These are phyloP conservation scores for Nilaparvata lugens DNA, from an alignment of 1,140 invertebrate species.

Conservation along the genomic window DNA sequence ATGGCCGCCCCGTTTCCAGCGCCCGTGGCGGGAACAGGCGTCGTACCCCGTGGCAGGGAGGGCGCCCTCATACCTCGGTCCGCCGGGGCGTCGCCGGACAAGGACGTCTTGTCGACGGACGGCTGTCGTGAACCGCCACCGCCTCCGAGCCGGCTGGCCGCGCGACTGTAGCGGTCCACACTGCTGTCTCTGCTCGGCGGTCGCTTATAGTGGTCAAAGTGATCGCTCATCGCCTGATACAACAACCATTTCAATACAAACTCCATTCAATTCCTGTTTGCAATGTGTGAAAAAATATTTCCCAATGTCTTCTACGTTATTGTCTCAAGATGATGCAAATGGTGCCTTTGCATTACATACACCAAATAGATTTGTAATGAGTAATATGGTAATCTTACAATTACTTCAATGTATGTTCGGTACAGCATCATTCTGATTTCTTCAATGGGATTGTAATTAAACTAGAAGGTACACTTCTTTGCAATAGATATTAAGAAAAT, in stretches of 20 bases:
- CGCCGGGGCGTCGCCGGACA: conserved; percentile 2
- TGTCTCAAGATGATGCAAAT: too few relatives aligned
- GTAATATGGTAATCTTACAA: too few relatives aligned
- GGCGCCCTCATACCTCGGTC: conserved; percentile 14
- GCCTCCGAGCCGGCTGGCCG: conserved; percentile 41
- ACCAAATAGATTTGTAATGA: too few relatives aligned
- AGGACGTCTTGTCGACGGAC: conserved; percentile 50
- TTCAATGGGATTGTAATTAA: too few relatives aligned
- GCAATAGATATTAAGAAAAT: too few relatives aligned
- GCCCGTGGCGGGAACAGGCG: conserved; percentile 34
- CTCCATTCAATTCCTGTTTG: too few relatives aligned
- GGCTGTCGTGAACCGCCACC: conserved; percentile 51
- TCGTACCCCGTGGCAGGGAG: conserved; percentile 29
- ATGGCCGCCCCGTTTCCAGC: conserved; percentile 30
- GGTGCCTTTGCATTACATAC: too few relatives aligned
- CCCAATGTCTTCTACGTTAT: too few relatives aligned
- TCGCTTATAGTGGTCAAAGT: conserved; percentile 87
- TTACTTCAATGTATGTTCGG: too few relatives aligned
- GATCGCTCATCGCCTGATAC: conserved; percentile 48
- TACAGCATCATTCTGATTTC: too few relatives aligned
- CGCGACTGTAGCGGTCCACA: conserved; percentile 67
- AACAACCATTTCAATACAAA: neutral
- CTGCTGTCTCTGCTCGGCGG: conserved; percentile 80
- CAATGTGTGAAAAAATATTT: too few relatives aligned
- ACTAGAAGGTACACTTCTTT: too few relatives aligned